Percentiles rank a stretch among this genome's conserved stretches.
Evolutionary conservation across 1,140 invertebrate species (phyloP).

Genomic region (Microplitis mediator): DNA sequence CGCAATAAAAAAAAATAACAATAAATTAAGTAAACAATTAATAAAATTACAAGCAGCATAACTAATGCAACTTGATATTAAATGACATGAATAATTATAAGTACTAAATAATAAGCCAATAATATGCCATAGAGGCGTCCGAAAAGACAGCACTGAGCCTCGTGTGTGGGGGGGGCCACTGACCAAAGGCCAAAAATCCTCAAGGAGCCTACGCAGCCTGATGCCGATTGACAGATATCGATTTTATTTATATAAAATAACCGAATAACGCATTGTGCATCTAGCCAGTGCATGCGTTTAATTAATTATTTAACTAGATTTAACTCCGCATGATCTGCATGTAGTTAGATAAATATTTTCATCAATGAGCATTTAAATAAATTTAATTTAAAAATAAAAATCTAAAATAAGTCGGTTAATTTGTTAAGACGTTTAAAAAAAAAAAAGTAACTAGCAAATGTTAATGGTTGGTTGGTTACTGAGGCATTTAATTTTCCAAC

Average conservation of each 20-base stretch:
- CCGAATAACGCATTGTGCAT: slow-evolving; percentile 66
- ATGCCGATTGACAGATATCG: slow-evolving; percentile 42
- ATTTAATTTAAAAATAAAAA: too few species aligned
- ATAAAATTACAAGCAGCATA: too few species aligned
- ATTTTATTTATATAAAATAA: slow-evolving; percentile 31
- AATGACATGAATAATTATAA: too few species aligned
- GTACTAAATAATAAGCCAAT: slow-evolving; percentile 34
- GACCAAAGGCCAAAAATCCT: slow-evolving; percentile 61
- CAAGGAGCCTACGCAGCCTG: slow-evolving; percentile 53
- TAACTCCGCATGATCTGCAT: background rate
- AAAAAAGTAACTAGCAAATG: background rate
- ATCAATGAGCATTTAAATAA: too few species aligned
- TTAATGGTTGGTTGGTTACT: background rate
- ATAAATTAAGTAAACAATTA: background rate
- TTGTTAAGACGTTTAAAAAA: slow-evolving; percentile 1
- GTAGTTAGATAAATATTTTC: too few species aligned
- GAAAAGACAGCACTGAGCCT: slow-evolving; percentile 67
- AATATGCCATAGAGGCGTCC: slow-evolving; percentile 49
- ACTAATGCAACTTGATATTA: too few species aligned
- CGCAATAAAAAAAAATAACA: slow-evolving; percentile 13
- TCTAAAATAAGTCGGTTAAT: slow-evolving; percentile 10
- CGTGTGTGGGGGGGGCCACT: slow-evolving; percentile 65
- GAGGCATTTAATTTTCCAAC: slow-evolving; percentile 6
- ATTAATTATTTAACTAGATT: slow-evolving; percentile 12
- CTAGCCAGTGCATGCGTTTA: slow-evolving; percentile 61